phyloP scores from a whole-genome alignment of 2,888 invertebrate species.

The Pristionchus japonicus region DNA sequence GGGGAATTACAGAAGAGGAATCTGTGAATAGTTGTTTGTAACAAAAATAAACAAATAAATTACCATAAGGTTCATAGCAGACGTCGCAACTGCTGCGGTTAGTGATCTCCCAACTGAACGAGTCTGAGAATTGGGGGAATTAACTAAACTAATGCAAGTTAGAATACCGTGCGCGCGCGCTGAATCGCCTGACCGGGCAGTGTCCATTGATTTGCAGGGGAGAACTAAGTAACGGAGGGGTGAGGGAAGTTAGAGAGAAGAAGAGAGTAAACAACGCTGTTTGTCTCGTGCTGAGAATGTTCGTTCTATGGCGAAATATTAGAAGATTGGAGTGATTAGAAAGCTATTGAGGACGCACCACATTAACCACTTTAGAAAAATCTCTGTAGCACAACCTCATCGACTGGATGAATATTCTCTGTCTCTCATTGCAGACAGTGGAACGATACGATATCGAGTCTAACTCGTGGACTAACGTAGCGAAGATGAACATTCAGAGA shows the following conservation, averaged over 20 bases:
- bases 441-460: conserved; percentile 76
- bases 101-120: conserved; percentile 20
- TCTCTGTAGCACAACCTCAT: too few relatives aligned
- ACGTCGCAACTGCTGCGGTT: conserved; percentile 24
- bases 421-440: conserved; percentile 57
- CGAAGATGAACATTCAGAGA: conserved; percentile 77
- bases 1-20: background rate
- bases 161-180: background rate
- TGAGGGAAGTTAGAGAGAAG: background rate
- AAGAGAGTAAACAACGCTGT: background rate
- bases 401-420: background rate
- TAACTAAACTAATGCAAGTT: background rate
- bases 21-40: background rate
- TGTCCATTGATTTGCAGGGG: background rate
- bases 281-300: background rate
- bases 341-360: background rate
- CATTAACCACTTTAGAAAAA: too few relatives aligned
- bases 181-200: background rate
- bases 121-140: background rate
- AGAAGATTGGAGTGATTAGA: background rate
- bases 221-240: conserved; percentile 10
- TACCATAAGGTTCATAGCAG: background rate
- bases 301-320: background rate
- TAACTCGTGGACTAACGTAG: conserved; percentile 77
- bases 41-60: background rate